Evolutionary conservation across 1,140 invertebrate genomes (phyloP), one percentile per base, ranked within the genome.

Genomic region (Chironomus striatipennis): DNA sequence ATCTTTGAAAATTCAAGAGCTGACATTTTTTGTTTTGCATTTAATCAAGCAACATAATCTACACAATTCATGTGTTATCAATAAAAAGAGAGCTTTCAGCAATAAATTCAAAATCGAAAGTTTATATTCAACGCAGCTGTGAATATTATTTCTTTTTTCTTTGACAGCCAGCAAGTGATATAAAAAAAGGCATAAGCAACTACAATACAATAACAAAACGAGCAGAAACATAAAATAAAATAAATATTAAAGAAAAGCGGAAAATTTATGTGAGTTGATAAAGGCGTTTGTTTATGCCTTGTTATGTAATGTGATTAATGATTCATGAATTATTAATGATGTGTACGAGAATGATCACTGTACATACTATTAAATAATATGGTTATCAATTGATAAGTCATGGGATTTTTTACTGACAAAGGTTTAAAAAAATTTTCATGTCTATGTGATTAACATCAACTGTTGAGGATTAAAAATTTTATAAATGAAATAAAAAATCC

Each of bases 211-310:
- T 34, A 34, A 34, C 24, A 34, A 34, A 34, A 34, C 24, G 24
- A 34, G 24, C 24, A 34, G 24, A 34, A 34, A 34, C 24, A 34
- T 34, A 34, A 34, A 34, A 34, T 34, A 34, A 34, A 34, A 34
- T 34, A 34, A 34, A 34, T 34, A 34, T 34, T 34, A 34, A 34
- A 34, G 24, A 34, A 34, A n/a, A n/a, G 47, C n/a, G 47, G n/a
- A 57, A 57, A n/a, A 57, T 57, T 57, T 57, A 57, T 57, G 47
- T 57, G 47, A 57, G n/a, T 15, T 57, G 47, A 57, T 57, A 57
- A 57, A 12, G n/a, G 24, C 24, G 24, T 34, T 34, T 34, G 24
- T 34, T 34, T 34, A 57, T 57, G 47, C n/a, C n/a, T n/a, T 57
- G 47, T 57, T 57, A 15, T 57, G 47, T n/a, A 57, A n/a, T 57